A percentile compares a stretch with the other conserved stretches of the same genome.
Conservation (phyloP, 2,113 vertebrate species). For the Macrotis lagotis region DNA sequence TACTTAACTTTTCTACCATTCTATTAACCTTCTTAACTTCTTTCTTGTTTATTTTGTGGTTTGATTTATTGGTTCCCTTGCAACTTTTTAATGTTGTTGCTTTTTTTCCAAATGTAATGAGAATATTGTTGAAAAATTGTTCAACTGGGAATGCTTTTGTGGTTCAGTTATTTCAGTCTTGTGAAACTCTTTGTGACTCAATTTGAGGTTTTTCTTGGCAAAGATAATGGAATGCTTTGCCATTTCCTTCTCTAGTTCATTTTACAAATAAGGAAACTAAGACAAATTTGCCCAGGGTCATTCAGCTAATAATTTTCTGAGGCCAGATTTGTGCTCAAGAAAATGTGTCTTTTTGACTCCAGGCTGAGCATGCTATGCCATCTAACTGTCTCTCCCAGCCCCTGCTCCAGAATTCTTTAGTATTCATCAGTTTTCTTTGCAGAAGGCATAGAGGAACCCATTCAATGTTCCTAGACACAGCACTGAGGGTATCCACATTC, state of each 20-base stretch:
- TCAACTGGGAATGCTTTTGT: neutral
- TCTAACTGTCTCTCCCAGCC: neutral
- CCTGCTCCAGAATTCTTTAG: neutral
- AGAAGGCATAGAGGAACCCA: neutral
- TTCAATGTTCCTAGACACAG: neutral
- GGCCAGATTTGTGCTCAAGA: neutral
- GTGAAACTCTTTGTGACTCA: neutral
- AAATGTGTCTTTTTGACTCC: neutral
- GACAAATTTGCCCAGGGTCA: neutral
- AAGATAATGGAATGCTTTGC: neutral
- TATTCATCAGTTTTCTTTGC: neutral
- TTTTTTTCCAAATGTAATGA: conserved; percentile 9
- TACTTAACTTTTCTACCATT: no score
- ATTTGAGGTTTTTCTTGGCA: neutral
- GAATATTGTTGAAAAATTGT: conserved; percentile 1
- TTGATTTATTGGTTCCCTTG: no score
- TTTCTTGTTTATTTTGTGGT: no score
- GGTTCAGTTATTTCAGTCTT: neutral
- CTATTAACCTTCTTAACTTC: no score
- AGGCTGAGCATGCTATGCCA: neutral
- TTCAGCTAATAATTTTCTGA: neutral
- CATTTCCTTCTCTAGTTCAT: neutral
- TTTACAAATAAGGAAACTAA: neutral
- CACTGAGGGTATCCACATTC: neutral
- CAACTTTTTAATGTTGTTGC: conserved; percentile 13